A percentile compares a stretch with the other conserved stretches of the same genome.
Evolutionary conservation across 2,113 vertebrate species (phyloP).

Genomic region (Gorsachius goisagi): DNA sequence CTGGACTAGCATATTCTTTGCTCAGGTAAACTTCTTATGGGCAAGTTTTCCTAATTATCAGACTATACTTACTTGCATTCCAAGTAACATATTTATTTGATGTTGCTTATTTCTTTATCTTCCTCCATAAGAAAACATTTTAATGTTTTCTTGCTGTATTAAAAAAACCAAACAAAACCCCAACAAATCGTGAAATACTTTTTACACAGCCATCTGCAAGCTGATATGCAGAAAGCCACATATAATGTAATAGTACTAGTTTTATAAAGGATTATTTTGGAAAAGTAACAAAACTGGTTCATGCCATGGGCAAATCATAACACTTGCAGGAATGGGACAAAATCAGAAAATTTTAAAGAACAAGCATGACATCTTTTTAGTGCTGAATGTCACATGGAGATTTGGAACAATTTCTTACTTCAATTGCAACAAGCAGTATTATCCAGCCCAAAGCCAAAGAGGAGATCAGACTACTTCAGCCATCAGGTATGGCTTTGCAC

Average conservation of each 20-base stretch:
- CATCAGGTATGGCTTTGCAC: not conserved
- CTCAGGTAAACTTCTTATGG: not conserved
- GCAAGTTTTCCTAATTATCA: not conserved
- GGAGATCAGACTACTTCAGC: not conserved
- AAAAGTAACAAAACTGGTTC: not conserved
- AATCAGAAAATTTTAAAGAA: not conserved
- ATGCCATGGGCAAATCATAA: not conserved
- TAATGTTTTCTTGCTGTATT: not conserved
- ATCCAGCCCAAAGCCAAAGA: not conserved
- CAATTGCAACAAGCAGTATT: not conserved
- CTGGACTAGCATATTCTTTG: not conserved
- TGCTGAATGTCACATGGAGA: not conserved
- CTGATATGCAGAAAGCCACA: not conserved
- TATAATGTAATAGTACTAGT: not conserved
- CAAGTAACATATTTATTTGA: not conserved
- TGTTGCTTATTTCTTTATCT: not conserved
- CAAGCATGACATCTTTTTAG: not conserved
- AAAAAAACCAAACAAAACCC: not conserved
- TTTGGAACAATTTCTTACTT: not conserved
- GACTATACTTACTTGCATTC: not conserved
- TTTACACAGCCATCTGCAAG: not conserved
- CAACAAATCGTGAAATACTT: not conserved
- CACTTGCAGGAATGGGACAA: not conserved
- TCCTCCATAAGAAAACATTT: not conserved
- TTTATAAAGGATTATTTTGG: not conserved